These are phyloP conservation scores for Ephestia elutella DNA, from an alignment of 1,140 invertebrate genomes.

Conservation along the genomic window DNA sequence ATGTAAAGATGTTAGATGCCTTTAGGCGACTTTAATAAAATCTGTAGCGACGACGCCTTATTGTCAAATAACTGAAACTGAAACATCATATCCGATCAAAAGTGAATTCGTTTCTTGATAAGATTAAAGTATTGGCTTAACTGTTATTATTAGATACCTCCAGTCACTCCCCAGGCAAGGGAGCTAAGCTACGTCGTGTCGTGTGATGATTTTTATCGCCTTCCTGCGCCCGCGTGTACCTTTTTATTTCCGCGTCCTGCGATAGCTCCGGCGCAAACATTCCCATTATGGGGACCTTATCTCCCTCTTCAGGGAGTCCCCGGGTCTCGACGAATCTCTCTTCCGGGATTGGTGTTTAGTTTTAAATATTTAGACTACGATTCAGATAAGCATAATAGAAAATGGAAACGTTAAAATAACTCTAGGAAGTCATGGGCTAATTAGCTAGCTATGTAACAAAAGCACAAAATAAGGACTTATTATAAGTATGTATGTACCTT, in stretches of 20 bases:
- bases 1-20: no score
- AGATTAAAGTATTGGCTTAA: constrained; percentile 9
- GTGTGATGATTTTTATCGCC: constrained; percentile 57
- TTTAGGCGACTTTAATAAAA: no score
- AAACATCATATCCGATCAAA: constrained; percentile 14
- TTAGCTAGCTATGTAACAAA: not conserved
- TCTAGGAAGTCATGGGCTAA: no score
- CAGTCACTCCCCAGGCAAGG: not conserved
- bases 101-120: constrained; percentile 17
- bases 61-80: not conserved
- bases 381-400: not conserved
- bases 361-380: not conserved
- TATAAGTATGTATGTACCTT: no score
- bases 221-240: constrained; percentile 47
- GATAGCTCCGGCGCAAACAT: constrained; percentile 63
- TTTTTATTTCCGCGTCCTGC: constrained; percentile 60
- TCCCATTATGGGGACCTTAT: constrained; percentile 55
- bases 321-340: constrained; percentile 11
- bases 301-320: constrained; percentile 42
- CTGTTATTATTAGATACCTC: constrained; percentile 2
- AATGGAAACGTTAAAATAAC: no score
- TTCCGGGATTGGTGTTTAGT: not conserved
- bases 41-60: no score
- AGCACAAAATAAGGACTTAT: not conserved
- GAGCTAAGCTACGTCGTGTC: constrained; percentile 1